Base-by-base conservation (phyloP, 2,113 vertebrate species). In the Callipepla californica region DNA sequence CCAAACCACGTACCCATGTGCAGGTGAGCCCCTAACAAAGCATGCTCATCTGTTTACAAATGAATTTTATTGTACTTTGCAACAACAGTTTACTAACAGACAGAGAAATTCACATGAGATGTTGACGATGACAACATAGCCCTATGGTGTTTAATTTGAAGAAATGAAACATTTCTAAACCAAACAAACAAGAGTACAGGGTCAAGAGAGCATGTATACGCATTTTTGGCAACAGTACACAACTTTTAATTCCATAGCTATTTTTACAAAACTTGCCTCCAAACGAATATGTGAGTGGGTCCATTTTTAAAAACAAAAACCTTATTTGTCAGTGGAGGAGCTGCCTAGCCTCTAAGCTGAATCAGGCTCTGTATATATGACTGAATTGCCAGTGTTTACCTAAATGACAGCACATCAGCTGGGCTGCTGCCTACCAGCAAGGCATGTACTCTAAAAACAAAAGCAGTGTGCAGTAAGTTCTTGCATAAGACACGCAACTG, bases 91-190 rank as follows among this genome's bases (percentile, higher is more conserved):
- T 68, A 69, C 47, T 78, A 85, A 53, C 26, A 90, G 94, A 85
- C 77, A 61, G 91, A 80, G 63, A 85, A 44, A 85, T 61, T 82
- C 57, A 50, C 87, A 59, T 14, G 45, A 59, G 22, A 77, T 53
- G 57, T 50, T 0, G 7, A 73, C 11, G 40, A 19, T 32, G 45
- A 32, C 72, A 90, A 91, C 91, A 85, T 57, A 87, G 80, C 67
- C 50, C 16, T 21, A 70, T 65, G 55, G 80, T 3, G 2, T 85
- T 89, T 62, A 53, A 79, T 30, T 18, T 80, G 50, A 91, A 92
- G 65, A 38, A 85, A 93, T 85, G 8, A 91, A 94, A 80, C 80
- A 51, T 85, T 80, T 89, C 32, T 75, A 87, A 96, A 61, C 47
- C 26, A 91, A 94, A 77, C 40, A 78, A 59, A 19, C n/a, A 67